Base-by-base conservation (phyloP, 1,140 invertebrate genomes). In the Brachionus koreanus region DNA sequence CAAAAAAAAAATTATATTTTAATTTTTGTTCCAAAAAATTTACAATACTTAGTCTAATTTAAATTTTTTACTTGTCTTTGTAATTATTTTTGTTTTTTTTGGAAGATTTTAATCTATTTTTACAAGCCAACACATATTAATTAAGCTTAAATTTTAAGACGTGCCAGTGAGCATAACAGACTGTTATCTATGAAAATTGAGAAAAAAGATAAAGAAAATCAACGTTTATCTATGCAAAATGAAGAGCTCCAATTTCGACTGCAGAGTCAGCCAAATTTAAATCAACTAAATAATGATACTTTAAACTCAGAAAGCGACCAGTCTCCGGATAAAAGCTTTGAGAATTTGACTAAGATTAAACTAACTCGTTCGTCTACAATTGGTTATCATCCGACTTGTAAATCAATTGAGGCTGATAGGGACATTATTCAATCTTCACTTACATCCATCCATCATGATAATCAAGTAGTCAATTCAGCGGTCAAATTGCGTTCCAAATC, bases 211-310 rank as follows among this genome's bases (percentile, higher is more conserved):
- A 57, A 61, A 79, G 76, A 79, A 79, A 79, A 79, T 61, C 76
- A 79, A 37, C 76, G 76, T 79, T 25, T 79, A 23, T 79, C 76
- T 19, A 79, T 79, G 76, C 76, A 79, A 79, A 79, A 79, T 16
- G 76, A 79, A 61, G 46, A 79, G n/a, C 33, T 79, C 5, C 49
- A 79, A 65, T 79, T 79, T 61, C 35, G 76, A 33, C 29, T 79
- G 19, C 49, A 79, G 39, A 79, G 49, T 57, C 49, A 79, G 39
- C 76, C 49, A 43, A 79, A 65, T 61, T 43, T 79, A n/a, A 79
- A 39, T 23, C 35, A 61, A 29, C n/a, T 43, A 25, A 65, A 79
- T 9, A 74, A 74, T 13, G 37, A 43, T 19, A 25, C 42, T 7
- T 25, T 46, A 3, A 46, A 74, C 25, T 42, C 33, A 42, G 67